Conservation (phyloP, 2,888 invertebrate species). For the Drosophila recens region DNA sequence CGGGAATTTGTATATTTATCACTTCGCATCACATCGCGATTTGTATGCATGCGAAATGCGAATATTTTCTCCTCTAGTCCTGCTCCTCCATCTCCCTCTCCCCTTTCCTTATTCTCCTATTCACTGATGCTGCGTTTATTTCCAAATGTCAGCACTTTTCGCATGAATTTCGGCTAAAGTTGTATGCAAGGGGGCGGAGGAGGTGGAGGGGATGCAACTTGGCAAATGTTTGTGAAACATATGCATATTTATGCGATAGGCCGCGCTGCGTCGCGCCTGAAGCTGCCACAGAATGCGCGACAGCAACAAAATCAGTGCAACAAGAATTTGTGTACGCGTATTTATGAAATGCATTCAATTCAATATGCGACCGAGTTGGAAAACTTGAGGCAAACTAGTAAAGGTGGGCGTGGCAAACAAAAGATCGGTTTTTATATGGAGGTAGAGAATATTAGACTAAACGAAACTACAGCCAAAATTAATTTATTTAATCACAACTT, state of each 20-base stretch:
- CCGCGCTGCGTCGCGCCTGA: slow-evolving; percentile 32
- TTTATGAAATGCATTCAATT: slow-evolving; percentile 29
- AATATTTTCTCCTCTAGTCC: not conserved
- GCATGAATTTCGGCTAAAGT: slow-evolving; percentile 64
- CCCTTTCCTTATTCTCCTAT: slow-evolving; percentile 6
- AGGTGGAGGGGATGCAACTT: slow-evolving; percentile 37
- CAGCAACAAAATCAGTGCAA: slow-evolving; percentile 5
- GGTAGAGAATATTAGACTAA: not conserved
- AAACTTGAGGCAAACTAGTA: not conserved
- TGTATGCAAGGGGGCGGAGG: slow-evolving; percentile 13
- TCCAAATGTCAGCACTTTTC: slow-evolving; percentile 74
- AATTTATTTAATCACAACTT: not conserved
- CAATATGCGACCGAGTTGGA: slow-evolving; percentile 21
- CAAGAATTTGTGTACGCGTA: slow-evolving; percentile 25
- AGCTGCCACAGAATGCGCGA: slow-evolving; percentile 2
- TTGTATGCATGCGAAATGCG: slow-evolving; percentile 68
- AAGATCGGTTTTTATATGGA: slow-evolving; percentile 20
- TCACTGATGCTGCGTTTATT: slow-evolving; percentile 72
- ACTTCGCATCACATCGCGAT: slow-evolving; percentile 48
- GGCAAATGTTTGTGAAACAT: slow-evolving; percentile 68
- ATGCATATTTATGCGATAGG: slow-evolving; percentile 71
- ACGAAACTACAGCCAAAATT: not conserved
- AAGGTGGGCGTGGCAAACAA: slow-evolving; percentile 26
- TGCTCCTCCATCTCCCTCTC: too few species aligned
- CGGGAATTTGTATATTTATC: slow-evolving; percentile 68